Base-by-base conservation (phyloP, 2,888 invertebrate species). In the Plagodis pulveraria region DNA sequence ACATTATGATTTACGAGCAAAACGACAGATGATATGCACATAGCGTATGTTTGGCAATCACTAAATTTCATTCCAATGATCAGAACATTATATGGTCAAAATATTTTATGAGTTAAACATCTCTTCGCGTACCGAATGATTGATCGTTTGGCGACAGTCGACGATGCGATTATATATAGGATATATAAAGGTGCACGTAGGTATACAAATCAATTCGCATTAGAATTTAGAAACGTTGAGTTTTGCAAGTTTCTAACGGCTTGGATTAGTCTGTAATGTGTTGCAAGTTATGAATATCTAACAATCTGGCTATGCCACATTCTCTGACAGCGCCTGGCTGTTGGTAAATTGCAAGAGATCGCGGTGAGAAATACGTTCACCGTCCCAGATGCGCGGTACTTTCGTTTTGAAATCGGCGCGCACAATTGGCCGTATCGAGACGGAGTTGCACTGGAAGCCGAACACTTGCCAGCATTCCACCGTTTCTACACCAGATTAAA, bases 401-500 rank as follows among this genome's bases (percentile, higher is more conserved):
- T 92, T 92, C 92, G 89, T 91, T 92, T 91, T 90, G 92, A 92
- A 91, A 91, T 91, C 91, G 87, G 86, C 86, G 86, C 89, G 86
- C 84, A 91, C 91, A 91, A 91, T 91, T 90, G 89, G 85, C 90
- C 89, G 89, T 89, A 86, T 87, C 89, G 87, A 89, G 90, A 78
- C 82, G 79, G 33, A 84, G 80, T 81, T 81, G 85, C 81, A 81
- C 69, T 63, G 66, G 65, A 63, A 59, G 56, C 63, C 64, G 73
- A 76, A 70, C 72, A 73, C 77, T 80, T 77, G 51, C 56, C 81
- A 81, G 80, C 80, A 80, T 82, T 83, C 81, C 86, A 84, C 83
- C 80, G 43, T 62, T 65, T 62, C 58, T 58, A 43, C 22, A 56
- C 42, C 44, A 51, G 12, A 56, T 50, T 57, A 49, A 53, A 59